A percentile compares a stretch with the other conserved stretches of the same genome.
phyloP scores from a whole-genome alignment of 2,797 vertebrate species.

The Tenualosa ilisha region DNA sequence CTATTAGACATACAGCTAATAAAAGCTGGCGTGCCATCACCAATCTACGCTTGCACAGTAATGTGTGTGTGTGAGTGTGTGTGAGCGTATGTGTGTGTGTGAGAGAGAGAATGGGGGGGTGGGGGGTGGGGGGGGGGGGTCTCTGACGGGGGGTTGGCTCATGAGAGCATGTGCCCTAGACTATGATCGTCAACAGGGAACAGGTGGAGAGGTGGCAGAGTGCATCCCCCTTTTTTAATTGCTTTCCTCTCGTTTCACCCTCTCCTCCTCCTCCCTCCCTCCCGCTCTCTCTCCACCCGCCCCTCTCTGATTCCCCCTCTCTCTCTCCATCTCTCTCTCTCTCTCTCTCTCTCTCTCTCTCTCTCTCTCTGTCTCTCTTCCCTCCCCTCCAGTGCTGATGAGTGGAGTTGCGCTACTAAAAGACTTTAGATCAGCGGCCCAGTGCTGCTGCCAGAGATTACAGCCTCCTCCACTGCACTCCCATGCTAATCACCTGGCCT shows the following conservation, averaged over 20 bases:
- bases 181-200: constrained; percentile 36
- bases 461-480: constrained; percentile 22
- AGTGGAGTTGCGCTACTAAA: constrained; percentile 22
- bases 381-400: constrained; percentile 17
- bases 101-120: constrained; percentile 29
- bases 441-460: constrained; percentile 25
- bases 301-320: neutral
- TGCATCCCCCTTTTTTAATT: constrained; percentile 47
- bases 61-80: neutral
- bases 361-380: neutral
- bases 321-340: neutral
- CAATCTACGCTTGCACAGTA: constrained; percentile 47
- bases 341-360: neutral
- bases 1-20: constrained; percentile 50
- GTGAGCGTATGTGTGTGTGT: constrained; percentile 22
- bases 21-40: constrained; percentile 46
- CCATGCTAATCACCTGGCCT: constrained; percentile 30
- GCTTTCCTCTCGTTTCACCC: constrained; percentile 44
- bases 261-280: neutral
- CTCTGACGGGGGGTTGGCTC: constrained; percentile 16
- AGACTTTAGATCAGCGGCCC: constrained; percentile 13
- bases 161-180: constrained; percentile 38
- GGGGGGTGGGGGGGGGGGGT: neutral
- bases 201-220: constrained; percentile 40
- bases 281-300: neutral